Percentiles rank a stretch among this genome's conserved stretches.
These are phyloP conservation scores for Diaphora mendica DNA, from an alignment of 2,888 invertebrate species.

Conservation along the genomic window DNA sequence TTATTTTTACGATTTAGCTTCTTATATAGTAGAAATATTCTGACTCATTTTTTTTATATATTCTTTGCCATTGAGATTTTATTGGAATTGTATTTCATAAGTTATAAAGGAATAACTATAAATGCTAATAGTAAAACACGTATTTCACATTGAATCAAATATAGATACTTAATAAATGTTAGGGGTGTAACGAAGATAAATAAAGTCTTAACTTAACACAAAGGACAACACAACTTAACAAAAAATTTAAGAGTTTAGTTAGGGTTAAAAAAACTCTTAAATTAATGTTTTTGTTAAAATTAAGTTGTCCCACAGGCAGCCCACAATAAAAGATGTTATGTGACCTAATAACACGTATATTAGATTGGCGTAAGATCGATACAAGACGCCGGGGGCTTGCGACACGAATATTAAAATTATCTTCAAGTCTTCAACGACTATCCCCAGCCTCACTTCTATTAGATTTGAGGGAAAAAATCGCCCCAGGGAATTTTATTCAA, in stretches of 20 bases:
- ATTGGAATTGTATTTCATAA: neutral
- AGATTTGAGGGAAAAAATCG: conserved; percentile 70
- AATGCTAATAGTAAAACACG: neutral
- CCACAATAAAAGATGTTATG: conserved; percentile 26
- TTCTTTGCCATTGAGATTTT: neutral
- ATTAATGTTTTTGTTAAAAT: neutral
- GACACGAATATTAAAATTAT: conserved; percentile 82
- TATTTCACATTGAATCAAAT: neutral
- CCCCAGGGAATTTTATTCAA: conserved; percentile 78
- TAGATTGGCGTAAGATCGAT: conserved; percentile 64
- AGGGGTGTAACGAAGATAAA: no score
- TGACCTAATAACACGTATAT: conserved; percentile 64
- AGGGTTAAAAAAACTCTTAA: neutral
- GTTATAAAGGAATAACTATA: neutral
- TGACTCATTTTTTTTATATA: neutral
- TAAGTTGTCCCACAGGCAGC: neutral
- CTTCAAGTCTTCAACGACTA: conserved; percentile 65
- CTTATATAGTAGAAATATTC: conserved; percentile 5
- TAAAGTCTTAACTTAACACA: no score
- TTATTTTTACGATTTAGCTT: conserved; percentile 74
- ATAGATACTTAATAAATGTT: neutral
- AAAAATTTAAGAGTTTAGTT: no score
- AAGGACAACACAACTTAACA: no score
- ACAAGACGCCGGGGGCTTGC: conserved; percentile 62
- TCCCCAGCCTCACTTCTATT: conserved; percentile 67